A percentile compares a stretch with the other conserved stretches of the same genome.
Conservation (phyloP, 1,140 invertebrate species). For the Andricus grossulariae region DNA sequence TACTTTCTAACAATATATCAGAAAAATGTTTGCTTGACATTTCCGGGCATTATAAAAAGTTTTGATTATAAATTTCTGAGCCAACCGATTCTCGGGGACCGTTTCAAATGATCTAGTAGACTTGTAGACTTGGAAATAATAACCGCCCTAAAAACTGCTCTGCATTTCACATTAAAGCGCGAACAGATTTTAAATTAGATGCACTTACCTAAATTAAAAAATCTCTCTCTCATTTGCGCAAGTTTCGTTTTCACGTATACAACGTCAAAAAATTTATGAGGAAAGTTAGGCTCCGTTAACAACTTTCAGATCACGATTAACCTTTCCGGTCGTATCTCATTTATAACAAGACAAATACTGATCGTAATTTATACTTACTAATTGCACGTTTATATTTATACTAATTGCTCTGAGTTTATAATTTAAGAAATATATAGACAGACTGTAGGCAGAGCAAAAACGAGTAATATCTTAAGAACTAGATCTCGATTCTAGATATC, state of each 20-base stretch:
- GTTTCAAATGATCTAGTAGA: too few relatives aligned
- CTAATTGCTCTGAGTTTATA: conserved; percentile 29
- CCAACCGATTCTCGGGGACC: too few relatives aligned
- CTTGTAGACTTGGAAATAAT: neutral
- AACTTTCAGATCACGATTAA: conserved; percentile 25
- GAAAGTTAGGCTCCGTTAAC: conserved; percentile 13
- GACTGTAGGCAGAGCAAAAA: neutral
- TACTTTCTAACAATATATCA: too few relatives aligned
- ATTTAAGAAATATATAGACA: conserved; percentile 8
- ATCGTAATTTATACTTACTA: conserved; percentile 31
- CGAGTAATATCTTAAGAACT: conserved; percentile 12
- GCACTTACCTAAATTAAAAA: neutral
- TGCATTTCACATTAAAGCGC: neutral
- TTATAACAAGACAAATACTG: conserved; percentile 29
- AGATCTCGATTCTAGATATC: conserved; percentile 31
- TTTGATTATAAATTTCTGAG: neutral
- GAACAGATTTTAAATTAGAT: neutral
- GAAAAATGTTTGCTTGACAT: too few relatives aligned
- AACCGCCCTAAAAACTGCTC: neutral
- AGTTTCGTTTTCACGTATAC: conserved; percentile 10
- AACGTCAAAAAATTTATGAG: neutral
- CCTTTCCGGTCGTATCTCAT: conserved; percentile 7
- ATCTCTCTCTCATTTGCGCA: neutral
- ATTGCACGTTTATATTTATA: conserved; percentile 29
- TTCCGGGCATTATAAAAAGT: neutral